A percentile compares a stretch with the other conserved stretches of the same genome.
phyloP scores from a whole-genome alignment of 2,888 invertebrate species.

The Apamea crenata region DNA sequence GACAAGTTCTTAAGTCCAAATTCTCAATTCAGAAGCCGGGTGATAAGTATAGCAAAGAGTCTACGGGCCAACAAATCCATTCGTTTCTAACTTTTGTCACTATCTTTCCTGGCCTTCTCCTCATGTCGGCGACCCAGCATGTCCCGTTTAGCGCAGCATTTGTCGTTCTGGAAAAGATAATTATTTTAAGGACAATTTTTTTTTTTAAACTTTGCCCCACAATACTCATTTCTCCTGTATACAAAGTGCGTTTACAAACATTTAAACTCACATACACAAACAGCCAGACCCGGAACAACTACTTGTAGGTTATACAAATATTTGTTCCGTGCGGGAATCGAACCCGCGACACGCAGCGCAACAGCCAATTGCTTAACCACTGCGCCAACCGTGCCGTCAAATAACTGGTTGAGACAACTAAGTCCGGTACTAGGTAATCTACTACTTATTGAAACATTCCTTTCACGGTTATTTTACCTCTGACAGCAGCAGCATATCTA shows the following conservation, averaged over 20 bases:
- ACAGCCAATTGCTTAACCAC: too few relatives aligned
- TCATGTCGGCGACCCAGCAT: constrained; percentile 80
- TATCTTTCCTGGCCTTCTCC: constrained; percentile 75
- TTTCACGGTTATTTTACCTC: neutral
- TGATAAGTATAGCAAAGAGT: constrained; percentile 46
- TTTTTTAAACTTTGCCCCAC: too few relatives aligned
- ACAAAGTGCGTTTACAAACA: too few relatives aligned
- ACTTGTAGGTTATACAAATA: too few relatives aligned
- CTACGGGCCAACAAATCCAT: constrained; percentile 22
- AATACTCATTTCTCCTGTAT: too few relatives aligned
- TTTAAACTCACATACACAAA: too few relatives aligned
- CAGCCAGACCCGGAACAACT: too few relatives aligned
- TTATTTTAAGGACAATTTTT: too few relatives aligned
- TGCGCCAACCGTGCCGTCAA: too few relatives aligned
- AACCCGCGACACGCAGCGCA: too few relatives aligned
- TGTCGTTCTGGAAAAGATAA: constrained; percentile 73
- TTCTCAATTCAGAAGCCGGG: neutral
- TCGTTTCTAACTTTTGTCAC: constrained; percentile 77
- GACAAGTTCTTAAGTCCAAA: neutral
- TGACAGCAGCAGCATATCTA: neutral
- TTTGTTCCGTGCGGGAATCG: too few relatives aligned
- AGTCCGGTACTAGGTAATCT: neutral
- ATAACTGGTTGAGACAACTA: neutral
- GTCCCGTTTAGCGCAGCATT: constrained; percentile 78
- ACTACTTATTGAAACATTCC: neutral